Base-by-base conservation (phyloP, 2,113 vertebrate genomes). In the Lophura nycthemera region DNA sequence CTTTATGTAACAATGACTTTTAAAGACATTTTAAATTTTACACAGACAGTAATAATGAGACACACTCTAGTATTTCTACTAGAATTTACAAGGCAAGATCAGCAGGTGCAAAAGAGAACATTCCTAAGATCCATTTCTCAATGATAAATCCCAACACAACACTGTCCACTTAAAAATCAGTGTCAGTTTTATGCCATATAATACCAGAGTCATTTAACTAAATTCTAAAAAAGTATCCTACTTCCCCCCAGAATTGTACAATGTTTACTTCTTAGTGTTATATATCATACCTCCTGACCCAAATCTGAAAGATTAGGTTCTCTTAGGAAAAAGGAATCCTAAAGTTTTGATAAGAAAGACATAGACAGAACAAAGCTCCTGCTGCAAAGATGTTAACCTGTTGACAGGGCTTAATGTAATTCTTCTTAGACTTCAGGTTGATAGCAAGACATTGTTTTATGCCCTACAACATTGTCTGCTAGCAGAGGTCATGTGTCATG, bases 401-500 rank as follows among this genome's bases (percentile, higher is more conserved):
- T 95, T 76, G 90, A 79, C 81, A 54, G 89, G 92, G 96, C 97
- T 98, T 97, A 97, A 87, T 92, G 97, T 96, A 97, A 96, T 96
- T 97, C 96, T 96, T 86, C 94, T 97, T 94, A 97, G 95, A 95
- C 95, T 96, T 97, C 93, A 98, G 97, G 97, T 97, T 98, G 97
- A 97, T 97, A 97, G 98, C 96, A 98, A 98, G 98, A 98, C 30
- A 2, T 89, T 93, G 94, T 96, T 98, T 98, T 97, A 97, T 97
- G 97, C 97, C 97, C 98, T 98, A 97, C 97, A 98, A 98, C 97
- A 96, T 86, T 92, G 95, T 97, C 96, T 96, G 96, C 94, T 96
- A 92, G 66, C 97, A 97, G 97, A 98, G 98, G 98, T 98, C 98
- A 97, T 97, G 97, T 97, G 98, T 98, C 97, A 97, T 64, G 86